A percentile compares a stretch with the other conserved stretches of the same genome.
phyloP scores from a whole-genome alignment of 2,797 vertebrate species.

The Leuciscus waleckii region DNA sequence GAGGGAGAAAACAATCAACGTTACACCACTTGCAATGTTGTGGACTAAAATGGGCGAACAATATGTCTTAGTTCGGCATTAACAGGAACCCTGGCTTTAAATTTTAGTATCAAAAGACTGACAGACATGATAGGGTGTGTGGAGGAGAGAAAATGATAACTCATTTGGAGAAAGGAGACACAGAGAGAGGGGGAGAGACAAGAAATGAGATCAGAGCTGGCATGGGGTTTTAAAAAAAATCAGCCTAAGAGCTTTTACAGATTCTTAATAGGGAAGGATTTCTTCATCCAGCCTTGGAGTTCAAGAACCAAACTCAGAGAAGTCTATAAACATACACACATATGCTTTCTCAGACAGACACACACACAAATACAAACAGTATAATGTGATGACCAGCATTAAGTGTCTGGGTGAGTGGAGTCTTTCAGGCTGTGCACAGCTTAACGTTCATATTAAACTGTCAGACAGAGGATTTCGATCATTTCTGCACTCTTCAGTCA shows the following conservation, averaged over 20 bases:
- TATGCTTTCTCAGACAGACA: neutral
- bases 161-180: slow-evolving; percentile 12
- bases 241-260: slow-evolving; percentile 45
- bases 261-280: slow-evolving; percentile 30
- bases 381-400: slow-evolving; percentile 2
- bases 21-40: slow-evolving; percentile 6
- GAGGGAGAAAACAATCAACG: slow-evolving; percentile 14
- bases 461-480: neutral
- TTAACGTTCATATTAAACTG: slow-evolving; percentile 14
- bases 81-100: slow-evolving; percentile 28
- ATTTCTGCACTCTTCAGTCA: slow-evolving; percentile 3
- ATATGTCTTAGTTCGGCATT: neutral
- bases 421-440: neutral
- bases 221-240: slow-evolving; percentile 8
- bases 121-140: neutral
- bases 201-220: slow-evolving; percentile 57
- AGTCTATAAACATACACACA: slow-evolving; percentile 23
- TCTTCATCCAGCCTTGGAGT: neutral
- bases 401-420: neutral
- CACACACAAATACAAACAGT: slow-evolving; percentile 7
- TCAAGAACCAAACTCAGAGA: slow-evolving; percentile 14
- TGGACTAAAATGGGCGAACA: slow-evolving; percentile 3
- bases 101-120: slow-evolving; percentile 14
- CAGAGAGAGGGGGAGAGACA: neutral
- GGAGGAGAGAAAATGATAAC: slow-evolving; percentile 24